A percentile compares a stretch with the other conserved stretches of the same genome.
phyloP scores from a whole-genome alignment of 1,140 invertebrate genomes.

The Drosophila nigromelanica region DNA sequence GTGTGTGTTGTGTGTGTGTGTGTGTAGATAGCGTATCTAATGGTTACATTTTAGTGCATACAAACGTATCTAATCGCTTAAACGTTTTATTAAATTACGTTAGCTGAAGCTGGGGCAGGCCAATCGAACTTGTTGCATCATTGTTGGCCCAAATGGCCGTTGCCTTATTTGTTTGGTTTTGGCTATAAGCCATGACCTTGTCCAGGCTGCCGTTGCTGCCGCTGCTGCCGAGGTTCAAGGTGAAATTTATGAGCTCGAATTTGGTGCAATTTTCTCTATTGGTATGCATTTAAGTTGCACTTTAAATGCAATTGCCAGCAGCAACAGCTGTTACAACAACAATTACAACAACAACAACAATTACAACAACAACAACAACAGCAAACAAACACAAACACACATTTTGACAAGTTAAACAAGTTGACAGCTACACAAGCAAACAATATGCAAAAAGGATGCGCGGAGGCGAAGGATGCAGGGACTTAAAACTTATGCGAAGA shows the following conservation, averaged over 20 bases:
- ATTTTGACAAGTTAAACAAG: conserved; percentile 51
- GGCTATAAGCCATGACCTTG: conserved; percentile 43
- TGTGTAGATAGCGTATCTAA: conserved; percentile 78
- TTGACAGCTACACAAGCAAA: conserved; percentile 44
- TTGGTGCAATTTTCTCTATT: conserved; percentile 28
- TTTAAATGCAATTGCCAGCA: conserved; percentile 36
- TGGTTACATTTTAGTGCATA: conserved; percentile 82
- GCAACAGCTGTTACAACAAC: conserved; percentile 16
- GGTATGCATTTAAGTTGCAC: conserved; percentile 25
- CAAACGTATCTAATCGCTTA: conserved; percentile 83
- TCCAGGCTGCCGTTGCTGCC: not conserved
- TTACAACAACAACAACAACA: conserved; percentile 8
- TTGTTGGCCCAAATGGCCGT: conserved; percentile 42
- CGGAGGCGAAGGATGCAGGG: not conserved
- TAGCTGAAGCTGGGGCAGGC: conserved; percentile 55
- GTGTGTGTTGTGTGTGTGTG: conserved; percentile 45
- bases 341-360: conserved; percentile 1
- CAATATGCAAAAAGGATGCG: conserved; percentile 15
- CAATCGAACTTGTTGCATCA: conserved; percentile 64
- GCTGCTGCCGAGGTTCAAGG: conserved; percentile 34
- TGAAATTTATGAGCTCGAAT: conserved; percentile 41
- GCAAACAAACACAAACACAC: conserved; percentile 9
- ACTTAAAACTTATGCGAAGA: conserved; percentile 40
- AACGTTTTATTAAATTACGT: conserved; percentile 83
- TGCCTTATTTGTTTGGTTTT: conserved; percentile 32